Base-by-base conservation (phyloP, 2,113 vertebrate species). In the Rattus rattus region DNA sequence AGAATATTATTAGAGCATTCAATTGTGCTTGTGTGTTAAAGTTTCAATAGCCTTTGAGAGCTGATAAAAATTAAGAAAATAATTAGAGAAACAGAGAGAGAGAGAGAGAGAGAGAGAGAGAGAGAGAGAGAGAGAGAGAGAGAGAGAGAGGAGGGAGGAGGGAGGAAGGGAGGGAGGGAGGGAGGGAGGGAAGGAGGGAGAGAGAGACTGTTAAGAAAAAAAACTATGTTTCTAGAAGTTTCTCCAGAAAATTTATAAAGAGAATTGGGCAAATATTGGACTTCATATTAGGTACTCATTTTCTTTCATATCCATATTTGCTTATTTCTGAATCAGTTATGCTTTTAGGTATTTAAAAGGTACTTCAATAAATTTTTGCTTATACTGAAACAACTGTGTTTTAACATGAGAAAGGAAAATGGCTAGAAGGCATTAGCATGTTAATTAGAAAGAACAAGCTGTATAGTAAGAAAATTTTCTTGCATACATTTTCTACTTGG, bases 261-360 rank as follows among this genome's bases (percentile, higher is more conserved):
- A 63, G 22, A 88, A 76, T 80, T 85, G 81, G 52, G 33, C 10
- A 93, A 56, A 77, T 33, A 95, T 3, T 88, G 22, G 4, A 61
- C 17, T 63, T 69, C 1, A 2, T 67, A 4, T 76, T 94, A 47
- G 19, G 12, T 4, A 88, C 9, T 52, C 12, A 56, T 76, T 94
- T 92, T 49, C 81, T 95, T 95, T 97, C n/a, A 95, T 91, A 20
- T 73, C 83, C 26, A 73, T 36, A 72, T 92, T 79, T 73, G 76
- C 9, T 85, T 72, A 36, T 2, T 3, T 83, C 2, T 87, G 28
- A 93, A 63, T 91, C 54, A 72, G 13, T 43, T 94, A 88, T 77
- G 30, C 61, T 61, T 7, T 47, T 87, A 63, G 7, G 22, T 88
- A 47, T 67, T 84, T 84, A 95, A 83, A 81, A 81, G 19, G 80